Conservation (phyloP, 1,140 invertebrate genomes). For the Gonioctena quinquepunctata region DNA sequence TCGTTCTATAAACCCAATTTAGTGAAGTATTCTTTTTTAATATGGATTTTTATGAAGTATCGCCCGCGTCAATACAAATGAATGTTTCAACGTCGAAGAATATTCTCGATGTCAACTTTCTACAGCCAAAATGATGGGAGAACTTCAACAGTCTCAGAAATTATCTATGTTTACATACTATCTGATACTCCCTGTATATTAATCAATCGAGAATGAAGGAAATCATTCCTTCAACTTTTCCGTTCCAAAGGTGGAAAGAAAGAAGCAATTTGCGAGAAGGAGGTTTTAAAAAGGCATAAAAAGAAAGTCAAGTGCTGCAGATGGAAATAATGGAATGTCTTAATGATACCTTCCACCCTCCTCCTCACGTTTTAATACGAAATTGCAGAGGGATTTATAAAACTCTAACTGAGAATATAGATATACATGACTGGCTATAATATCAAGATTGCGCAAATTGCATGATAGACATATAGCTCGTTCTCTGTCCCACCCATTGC, state of each 20-base stretch:
- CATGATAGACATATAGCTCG: slow-evolving; percentile 42
- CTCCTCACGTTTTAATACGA: slow-evolving; percentile 43
- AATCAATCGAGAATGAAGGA: not conserved
- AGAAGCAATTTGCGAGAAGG: slow-evolving; percentile 14
- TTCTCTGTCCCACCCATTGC: slow-evolving; percentile 27
- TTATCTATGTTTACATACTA: not conserved
- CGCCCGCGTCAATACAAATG: too few species aligned
- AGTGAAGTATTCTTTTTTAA: too few species aligned
- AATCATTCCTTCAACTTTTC: not conserved
- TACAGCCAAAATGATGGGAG: too few species aligned
- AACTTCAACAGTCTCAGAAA: too few species aligned
- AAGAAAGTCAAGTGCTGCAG: slow-evolving; percentile 47
- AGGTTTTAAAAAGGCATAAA: slow-evolving; percentile 41
- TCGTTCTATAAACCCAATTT: too few species aligned
- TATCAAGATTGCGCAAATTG: slow-evolving; percentile 50
- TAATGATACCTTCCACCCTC: slow-evolving; percentile 46
- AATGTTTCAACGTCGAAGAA: too few species aligned
- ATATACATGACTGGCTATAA: slow-evolving; percentile 49
- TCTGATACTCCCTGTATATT: not conserved
- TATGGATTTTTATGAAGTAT: too few species aligned
- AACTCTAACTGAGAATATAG: slow-evolving; percentile 45
- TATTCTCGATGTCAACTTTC: too few species aligned
- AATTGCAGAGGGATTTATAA: slow-evolving; percentile 46
- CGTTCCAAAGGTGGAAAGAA: not conserved
- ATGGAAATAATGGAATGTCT: slow-evolving; percentile 53